Evolutionary conservation across 2,113 vertebrate species (phyloP).

Genomic region (Carassius auratus): DNA sequence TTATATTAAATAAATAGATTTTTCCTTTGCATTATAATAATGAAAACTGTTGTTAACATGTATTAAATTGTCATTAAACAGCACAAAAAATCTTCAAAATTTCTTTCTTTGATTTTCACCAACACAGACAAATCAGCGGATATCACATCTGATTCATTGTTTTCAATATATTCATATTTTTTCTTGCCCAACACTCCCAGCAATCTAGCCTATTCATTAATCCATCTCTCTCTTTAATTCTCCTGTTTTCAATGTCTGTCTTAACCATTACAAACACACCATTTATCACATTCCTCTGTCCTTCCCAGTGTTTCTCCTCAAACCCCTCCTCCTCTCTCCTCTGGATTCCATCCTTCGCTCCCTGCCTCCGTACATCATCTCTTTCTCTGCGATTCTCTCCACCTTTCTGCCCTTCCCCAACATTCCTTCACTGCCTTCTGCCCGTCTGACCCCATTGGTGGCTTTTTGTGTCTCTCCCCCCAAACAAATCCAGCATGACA

Average conservation of each 20-base stretch:
- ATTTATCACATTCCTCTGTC: constrained; percentile 71
- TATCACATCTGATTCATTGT: too few relatives aligned
- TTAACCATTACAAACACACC: constrained; percentile 70
- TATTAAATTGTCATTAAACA: not conserved
- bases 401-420: constrained; percentile 53
- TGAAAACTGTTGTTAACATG: not conserved
- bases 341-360: constrained; percentile 32
- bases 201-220: not conserved
- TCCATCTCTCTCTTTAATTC: not conserved
- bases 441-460: not conserved
- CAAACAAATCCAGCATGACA: not conserved
- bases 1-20: not conserved
- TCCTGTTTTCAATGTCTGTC: constrained; percentile 49
- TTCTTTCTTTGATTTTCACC: not conserved
- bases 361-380: constrained; percentile 67
- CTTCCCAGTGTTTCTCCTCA: constrained; percentile 35
- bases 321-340: constrained; percentile 24
- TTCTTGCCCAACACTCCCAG: not conserved
- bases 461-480: not conserved
- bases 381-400: constrained; percentile 51
- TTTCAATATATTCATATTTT: not conserved
- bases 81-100: not conserved
- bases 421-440: constrained; percentile 33
- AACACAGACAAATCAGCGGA: not conserved
- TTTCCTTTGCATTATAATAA: not conserved